These are phyloP conservation scores for Hypsopygia costalis DNA, from an alignment of 2,888 invertebrate species.

Conservation along the genomic window DNA sequence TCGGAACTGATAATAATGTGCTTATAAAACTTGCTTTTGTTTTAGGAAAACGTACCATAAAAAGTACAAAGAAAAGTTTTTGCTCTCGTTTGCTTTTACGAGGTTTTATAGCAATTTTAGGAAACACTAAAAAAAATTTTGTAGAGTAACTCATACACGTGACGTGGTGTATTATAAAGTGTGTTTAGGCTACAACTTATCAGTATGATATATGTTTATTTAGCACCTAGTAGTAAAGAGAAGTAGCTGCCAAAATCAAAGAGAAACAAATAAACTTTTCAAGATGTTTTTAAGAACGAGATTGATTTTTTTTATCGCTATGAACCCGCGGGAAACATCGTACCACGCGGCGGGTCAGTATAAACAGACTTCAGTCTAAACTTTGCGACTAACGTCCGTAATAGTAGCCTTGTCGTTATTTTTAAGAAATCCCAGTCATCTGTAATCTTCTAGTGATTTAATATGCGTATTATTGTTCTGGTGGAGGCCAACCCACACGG, in stretches of 20 bases:
- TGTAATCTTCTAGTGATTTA: constrained; percentile 50
- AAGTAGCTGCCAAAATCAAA: too few relatives aligned
- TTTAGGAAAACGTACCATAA: background rate
- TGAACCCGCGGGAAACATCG: too few relatives aligned
- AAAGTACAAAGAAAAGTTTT: background rate
- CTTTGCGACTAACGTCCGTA: constrained; percentile 1
- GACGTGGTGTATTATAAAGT: too few relatives aligned
- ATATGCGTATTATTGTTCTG: constrained; percentile 44
- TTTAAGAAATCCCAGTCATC: constrained; percentile 35
- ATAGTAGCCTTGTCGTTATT: constrained; percentile 31
- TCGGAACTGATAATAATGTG: background rate
- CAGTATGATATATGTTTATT: too few relatives aligned
- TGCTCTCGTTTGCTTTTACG: background rate
- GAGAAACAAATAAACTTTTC: too few relatives aligned
- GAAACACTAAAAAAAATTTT: too few relatives aligned
- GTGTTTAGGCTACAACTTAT: too few relatives aligned
- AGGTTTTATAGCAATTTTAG: background rate
- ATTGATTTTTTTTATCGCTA: too few relatives aligned
- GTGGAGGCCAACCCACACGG: constrained; percentile 40
- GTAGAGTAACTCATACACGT: too few relatives aligned
- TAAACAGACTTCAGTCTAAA: background rate
- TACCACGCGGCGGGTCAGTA: background rate
- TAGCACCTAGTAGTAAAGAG: too few relatives aligned
- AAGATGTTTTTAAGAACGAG: too few relatives aligned
- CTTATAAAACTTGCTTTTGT: background rate